Conservation (phyloP, 2,113 vertebrate species). For the Pseudolaguvia tuberculata region DNA sequence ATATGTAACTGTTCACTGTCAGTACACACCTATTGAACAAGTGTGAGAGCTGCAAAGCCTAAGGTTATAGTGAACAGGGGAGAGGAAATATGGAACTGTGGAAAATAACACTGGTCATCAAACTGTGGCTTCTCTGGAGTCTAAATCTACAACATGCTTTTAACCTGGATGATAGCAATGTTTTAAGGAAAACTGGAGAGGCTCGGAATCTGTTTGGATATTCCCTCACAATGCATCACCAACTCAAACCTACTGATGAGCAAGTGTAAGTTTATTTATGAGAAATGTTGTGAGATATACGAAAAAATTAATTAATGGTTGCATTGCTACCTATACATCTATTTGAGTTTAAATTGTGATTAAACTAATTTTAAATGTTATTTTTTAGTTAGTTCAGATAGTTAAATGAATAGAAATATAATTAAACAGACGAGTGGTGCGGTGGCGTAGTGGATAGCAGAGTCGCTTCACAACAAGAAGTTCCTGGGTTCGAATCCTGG, state of each 20-base stretch:
- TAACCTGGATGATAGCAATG: slow-evolving; percentile 75
- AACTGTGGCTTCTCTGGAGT: slow-evolving; percentile 39
- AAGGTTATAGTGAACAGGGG: background rate
- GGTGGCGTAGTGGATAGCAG: too few relatives aligned
- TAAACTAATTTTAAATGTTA: too few relatives aligned
- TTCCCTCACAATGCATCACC: slow-evolving; percentile 83
- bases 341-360: too few relatives aligned
- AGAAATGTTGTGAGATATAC: too few relatives aligned
- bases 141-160: slow-evolving; percentile 56
- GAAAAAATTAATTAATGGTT: too few relatives aligned
- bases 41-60: background rate
- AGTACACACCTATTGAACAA: slow-evolving; percentile 24
- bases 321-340: too few relatives aligned
- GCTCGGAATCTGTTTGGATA: slow-evolving; percentile 88
- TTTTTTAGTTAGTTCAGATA: too few relatives aligned
- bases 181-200: too few relatives aligned
- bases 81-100: background rate
- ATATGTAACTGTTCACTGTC: slow-evolving; percentile 20
- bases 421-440: too few relatives aligned
- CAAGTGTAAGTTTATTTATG: slow-evolving; percentile 69
- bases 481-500: too few relatives aligned
- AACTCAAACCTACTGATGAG: slow-evolving; percentile 72
- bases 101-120: slow-evolving; percentile 13
- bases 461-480: too few relatives aligned
- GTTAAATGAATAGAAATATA: too few relatives aligned